Base-by-base conservation (phyloP, 2,113 vertebrate species). In the Panthera uncia region DNA sequence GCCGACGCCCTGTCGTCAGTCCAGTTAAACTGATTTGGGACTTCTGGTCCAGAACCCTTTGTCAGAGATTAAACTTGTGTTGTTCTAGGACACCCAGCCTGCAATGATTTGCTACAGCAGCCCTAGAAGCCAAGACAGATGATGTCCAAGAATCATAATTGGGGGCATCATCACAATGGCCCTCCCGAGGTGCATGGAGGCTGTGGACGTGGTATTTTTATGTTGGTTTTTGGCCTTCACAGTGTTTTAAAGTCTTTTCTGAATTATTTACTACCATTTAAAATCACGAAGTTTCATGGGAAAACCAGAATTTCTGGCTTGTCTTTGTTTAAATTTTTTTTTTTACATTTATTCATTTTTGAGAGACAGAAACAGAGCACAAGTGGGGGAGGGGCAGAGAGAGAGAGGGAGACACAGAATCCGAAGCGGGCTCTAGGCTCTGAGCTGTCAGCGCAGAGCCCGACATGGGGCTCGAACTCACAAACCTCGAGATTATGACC, bases 101-200 rank as follows among this genome's bases (percentile, higher is more conserved):
- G 31, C 3, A 23, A 14, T 13, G 0, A 41, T 21, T 45, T 13
- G 31, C 41, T 8, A 2, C 4, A 4, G 33, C 38, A 10, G 27
- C 15, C 52, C 38, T 36, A 23, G 83, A 63, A 38, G n/a, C 14
- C 9, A 0, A 57, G 1, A 1, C 0, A 7, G 38, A 31, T 0
- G 10, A 0, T 9, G 27, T 13, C 36, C n/a, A 16, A 29, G 50
- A 11, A 15, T 11, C 0, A 2, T 25, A 16, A 11, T 7, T 4
- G 27, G 16, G 48, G 81, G 16, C 15, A 5, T 18, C n/a, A 4
- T 0, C 61, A 27, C 31, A 0, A 3, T 1, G 45, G 81, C 86
- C 21, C 19, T 0, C 4, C 68, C 14, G 3, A 1, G 19, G 55
- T 2, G 3, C 48, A 7, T 7, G 0, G 4, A n/a, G 45, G 41